Conservation (phyloP, 2,113 vertebrate genomes). For the Rana temporaria region DNA sequence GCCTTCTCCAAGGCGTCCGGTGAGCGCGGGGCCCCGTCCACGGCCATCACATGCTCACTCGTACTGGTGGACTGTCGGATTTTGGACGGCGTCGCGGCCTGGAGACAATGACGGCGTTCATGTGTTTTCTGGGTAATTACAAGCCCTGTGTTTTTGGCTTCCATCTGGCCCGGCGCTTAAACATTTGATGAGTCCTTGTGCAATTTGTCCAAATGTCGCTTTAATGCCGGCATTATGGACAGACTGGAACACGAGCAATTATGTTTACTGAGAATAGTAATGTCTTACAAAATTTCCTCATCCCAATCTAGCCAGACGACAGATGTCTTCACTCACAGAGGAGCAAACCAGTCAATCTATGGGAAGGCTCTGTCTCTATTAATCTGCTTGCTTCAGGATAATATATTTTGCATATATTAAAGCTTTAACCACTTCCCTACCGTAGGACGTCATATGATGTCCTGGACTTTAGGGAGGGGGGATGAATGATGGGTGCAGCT, state of each 20-base stretch:
- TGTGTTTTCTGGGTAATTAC: slow-evolving; percentile 38
- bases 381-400: neutral
- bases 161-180: slow-evolving; percentile 41
- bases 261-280: slow-evolving; percentile 31
- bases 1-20: neutral
- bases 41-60: neutral
- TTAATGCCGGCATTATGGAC: slow-evolving; percentile 24
- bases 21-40: neutral
- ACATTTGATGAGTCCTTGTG: slow-evolving; percentile 20
- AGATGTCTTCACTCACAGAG: slow-evolving; percentile 5
- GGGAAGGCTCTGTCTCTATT: neutral
- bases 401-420: no score
- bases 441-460: no score
- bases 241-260: slow-evolving; percentile 24
- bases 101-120: slow-evolving; percentile 15
- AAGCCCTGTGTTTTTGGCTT: slow-evolving; percentile 6
- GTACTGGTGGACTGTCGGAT: slow-evolving; percentile 1
- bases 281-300: slow-evolving; percentile 33
- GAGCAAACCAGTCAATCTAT: neutral
- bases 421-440: no score
- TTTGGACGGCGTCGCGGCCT: slow-evolving; percentile 3
- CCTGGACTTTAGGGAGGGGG: no score
- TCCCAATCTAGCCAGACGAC: neutral
- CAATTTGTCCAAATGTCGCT: slow-evolving; percentile 42
- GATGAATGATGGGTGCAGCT: no score